These are phyloP conservation scores for Himalopsyche tibetana DNA, from an alignment of 2,888 invertebrate genomes.

Conservation along the genomic window DNA sequence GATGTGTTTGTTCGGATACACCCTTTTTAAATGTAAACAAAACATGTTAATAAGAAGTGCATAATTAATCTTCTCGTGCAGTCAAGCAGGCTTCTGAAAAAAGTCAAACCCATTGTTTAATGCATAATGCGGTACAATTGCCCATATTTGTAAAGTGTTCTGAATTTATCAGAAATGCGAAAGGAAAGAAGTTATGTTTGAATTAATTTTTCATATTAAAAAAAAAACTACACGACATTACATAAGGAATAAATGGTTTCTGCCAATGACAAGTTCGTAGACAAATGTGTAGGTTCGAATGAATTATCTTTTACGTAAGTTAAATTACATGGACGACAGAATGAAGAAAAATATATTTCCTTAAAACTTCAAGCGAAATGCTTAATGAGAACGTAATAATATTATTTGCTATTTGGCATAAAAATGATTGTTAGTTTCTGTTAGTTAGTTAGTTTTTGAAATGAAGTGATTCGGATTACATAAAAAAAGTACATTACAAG, in stretches of 20 bases:
- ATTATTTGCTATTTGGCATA: no score
- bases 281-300: not conserved
- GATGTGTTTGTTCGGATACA: not conserved
- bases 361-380: no score
- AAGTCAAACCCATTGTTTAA: not conserved
- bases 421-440: no score
- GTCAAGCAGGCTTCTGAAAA: not conserved
- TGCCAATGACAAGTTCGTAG: not conserved
- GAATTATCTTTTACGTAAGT: not conserved
- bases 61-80: constrained; percentile 3
- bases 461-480: no score
- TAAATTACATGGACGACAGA: not conserved
- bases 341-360: not conserved
- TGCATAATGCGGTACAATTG: not conserved
- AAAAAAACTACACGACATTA: not conserved
- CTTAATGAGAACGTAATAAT: no score
- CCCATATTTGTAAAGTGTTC: constrained; percentile 30
- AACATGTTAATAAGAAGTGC: not conserved
- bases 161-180: constrained; percentile 25
- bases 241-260: not conserved
- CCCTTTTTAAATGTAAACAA: not conserved
- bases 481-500: not conserved
- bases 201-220: not conserved
- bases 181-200: constrained; percentile 6
- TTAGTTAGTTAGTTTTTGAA: no score